Evolutionary conservation across 53 echinoderm and acorn worm species (phyloP).

Genomic region (Luidia sarsii): DNA sequence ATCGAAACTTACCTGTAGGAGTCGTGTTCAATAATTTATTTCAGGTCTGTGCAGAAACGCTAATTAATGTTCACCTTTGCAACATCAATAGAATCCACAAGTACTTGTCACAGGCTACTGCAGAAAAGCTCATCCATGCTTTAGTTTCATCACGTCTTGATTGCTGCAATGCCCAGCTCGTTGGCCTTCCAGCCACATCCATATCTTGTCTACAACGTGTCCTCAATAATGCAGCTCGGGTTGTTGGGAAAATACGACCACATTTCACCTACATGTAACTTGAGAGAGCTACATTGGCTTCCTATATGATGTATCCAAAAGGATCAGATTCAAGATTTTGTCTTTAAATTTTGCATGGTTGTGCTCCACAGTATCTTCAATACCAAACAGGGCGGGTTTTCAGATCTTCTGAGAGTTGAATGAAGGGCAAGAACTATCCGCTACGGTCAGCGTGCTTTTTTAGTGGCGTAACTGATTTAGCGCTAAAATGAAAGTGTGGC

Average conservation of each 20-base stretch:
- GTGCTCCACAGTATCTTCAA: neutral
- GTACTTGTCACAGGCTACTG: neutral
- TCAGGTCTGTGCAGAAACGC: too few species aligned
- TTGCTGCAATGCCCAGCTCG: conserved; percentile 15
- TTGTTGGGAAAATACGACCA: conserved; percentile 3
- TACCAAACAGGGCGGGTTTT: conserved; percentile 1
- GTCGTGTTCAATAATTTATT: conserved; percentile 2
- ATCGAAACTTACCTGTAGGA: neutral
- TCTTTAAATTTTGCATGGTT: neutral
- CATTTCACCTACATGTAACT: conserved; percentile 1
- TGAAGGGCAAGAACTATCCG: neutral
- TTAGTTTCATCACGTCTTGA: conserved; percentile 4
- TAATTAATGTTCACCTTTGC: neutral
- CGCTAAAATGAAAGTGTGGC: too few species aligned
- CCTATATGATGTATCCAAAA: neutral
- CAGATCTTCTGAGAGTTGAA: neutral
- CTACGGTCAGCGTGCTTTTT: conserved; percentile 7
- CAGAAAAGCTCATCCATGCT: conserved; percentile 2
- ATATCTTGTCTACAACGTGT: neutral
- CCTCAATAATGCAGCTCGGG: conserved; percentile 13
- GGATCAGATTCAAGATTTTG: neutral
- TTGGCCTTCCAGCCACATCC: conserved; percentile 7
- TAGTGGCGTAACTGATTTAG: too few species aligned
- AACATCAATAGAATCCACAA: conserved; percentile 9
- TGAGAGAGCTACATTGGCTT: conserved; percentile 21